Conservation (phyloP, 1,140 invertebrate genomes). For the Drosophila eugracilis region DNA sequence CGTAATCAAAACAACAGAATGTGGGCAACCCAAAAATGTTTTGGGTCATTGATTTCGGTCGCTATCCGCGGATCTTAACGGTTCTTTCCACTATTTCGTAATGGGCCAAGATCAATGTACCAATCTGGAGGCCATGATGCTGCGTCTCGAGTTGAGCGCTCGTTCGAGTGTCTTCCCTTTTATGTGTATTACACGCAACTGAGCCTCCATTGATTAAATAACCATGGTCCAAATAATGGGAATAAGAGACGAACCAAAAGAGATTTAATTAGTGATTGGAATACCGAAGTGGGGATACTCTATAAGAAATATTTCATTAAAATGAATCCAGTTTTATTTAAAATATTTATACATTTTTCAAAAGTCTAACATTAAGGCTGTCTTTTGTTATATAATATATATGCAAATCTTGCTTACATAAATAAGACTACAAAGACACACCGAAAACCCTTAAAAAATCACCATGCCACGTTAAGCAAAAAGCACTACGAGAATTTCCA, state of each 20-base stretch:
- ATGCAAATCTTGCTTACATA: no score
- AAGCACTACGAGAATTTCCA: constrained; percentile 23
- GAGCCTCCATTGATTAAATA: constrained; percentile 74
- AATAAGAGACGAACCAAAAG: constrained; percentile 19
- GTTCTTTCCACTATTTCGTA: constrained; percentile 44
- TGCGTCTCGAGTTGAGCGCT: constrained; percentile 50
- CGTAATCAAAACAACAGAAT: constrained; percentile 77
- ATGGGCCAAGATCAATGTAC: constrained; percentile 73
- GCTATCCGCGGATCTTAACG: constrained; percentile 74
- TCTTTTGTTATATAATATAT: no score
- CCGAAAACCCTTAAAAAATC: neutral
- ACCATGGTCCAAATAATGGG: constrained; percentile 46
- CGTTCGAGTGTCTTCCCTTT: constrained; percentile 60
- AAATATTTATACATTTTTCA: no score
- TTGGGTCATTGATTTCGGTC: constrained; percentile 75
- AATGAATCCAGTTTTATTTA: no score
- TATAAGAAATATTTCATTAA: neutral
- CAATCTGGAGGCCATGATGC: constrained; percentile 13
- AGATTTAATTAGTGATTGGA: neutral
- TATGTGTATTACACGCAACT: constrained; percentile 31
- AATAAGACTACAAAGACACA: neutral
- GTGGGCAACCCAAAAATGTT: constrained; percentile 66
- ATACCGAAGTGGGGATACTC: constrained; percentile 20
- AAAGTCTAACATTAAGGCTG: no score
- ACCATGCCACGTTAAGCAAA: neutral